Conservation (phyloP, 1,140 invertebrate genomes). For the Ceratina australensis region DNA sequence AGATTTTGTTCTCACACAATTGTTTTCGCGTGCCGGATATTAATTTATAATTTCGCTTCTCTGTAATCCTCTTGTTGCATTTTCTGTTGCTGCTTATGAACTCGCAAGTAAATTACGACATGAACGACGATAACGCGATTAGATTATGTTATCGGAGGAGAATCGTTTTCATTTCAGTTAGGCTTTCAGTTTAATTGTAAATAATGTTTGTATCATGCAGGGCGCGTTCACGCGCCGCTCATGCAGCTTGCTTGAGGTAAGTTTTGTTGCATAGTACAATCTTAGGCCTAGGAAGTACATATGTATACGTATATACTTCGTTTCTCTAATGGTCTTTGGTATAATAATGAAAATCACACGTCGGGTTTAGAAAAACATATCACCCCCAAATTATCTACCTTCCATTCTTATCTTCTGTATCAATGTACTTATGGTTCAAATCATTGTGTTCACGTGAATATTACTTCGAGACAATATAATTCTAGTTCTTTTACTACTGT, state of each 20-base stretch:
- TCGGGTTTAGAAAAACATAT: constrained; percentile 5
- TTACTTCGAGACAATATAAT: neutral
- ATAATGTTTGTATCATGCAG: neutral
- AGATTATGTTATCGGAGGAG: constrained; percentile 3
- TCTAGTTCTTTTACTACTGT: neutral
- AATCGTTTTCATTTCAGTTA: constrained; percentile 11
- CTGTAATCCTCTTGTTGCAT: neutral
- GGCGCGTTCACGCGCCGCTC: neutral
- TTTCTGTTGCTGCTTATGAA: constrained; percentile 33
- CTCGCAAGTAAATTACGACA: constrained; percentile 1
- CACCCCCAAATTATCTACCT: neutral
- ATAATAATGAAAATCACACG: constrained; percentile 8
- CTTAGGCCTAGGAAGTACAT: constrained; percentile 36
- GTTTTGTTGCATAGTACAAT: constrained; percentile 36
- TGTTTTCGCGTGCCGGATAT: neutral
- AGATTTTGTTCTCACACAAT: neutral
- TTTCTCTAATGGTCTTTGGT: neutral
- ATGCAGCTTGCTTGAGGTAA: constrained; percentile 20
- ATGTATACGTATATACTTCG: neutral
- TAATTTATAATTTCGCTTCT: neutral
- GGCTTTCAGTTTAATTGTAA: constrained; percentile 21
- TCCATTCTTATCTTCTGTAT: neutral
- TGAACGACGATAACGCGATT: constrained; percentile 20
- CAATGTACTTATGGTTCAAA: neutral
- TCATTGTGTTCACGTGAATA: neutral